A percentile compares a stretch with the other conserved stretches of the same genome.
Conservation (phyloP, 1,140 invertebrate species). For the Holotrichia oblita region DNA sequence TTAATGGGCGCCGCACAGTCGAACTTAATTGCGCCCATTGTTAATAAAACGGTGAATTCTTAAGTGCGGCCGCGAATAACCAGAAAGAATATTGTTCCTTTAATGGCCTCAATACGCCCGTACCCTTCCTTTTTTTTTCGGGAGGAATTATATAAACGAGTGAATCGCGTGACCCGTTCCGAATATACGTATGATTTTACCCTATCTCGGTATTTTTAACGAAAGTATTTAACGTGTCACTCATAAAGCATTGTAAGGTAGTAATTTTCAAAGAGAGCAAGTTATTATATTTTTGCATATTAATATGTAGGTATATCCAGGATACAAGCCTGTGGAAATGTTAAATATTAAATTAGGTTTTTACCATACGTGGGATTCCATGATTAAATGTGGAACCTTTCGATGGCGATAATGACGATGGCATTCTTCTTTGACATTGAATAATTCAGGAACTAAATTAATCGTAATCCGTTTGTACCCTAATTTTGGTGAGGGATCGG, state of each 20-base stretch:
- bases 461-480: no score
- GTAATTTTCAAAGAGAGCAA: background rate
- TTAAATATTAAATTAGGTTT: no score
- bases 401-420: no score
- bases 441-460: no score
- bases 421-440: no score
- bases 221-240: conserved; percentile 5
- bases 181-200: background rate
- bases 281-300: background rate
- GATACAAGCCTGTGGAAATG: no score
- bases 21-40: background rate
- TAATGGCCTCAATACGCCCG: background rate
- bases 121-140: background rate
- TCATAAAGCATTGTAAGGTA: background rate
- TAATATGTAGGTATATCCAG: no score
- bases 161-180: background rate
- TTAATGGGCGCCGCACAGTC: background rate
- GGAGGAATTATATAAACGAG: background rate
- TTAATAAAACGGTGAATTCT: background rate
- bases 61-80: background rate
- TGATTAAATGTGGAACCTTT: no score
- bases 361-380: no score
- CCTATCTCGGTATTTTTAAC: background rate
- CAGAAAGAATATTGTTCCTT: background rate
- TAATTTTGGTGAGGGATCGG: no score